phyloP scores from a whole-genome alignment of 2,888 invertebrate genomes.

The Coronaproctus castanopsis region DNA sequence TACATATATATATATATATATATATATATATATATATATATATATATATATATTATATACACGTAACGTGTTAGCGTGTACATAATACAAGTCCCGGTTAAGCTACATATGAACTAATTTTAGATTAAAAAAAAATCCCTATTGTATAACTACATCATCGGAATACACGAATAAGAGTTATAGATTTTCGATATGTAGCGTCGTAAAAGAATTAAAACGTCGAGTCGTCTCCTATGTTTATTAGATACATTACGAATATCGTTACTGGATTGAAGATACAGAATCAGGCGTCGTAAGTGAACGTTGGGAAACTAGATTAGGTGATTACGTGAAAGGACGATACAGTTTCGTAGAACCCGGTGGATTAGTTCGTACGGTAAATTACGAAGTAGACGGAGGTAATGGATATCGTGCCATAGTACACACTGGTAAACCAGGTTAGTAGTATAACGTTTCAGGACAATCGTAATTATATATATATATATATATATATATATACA shows the following conservation, averaged over 20 bases:
- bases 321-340: constrained; percentile 23
- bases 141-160: no score
- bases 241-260: constrained; percentile 23
- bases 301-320: constrained; percentile 23
- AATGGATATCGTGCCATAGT: constrained; percentile 23
- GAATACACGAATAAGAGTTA: no score
- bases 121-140: no score
- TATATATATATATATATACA: no score
- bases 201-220: no score
- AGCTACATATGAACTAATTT: no score
- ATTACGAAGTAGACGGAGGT: constrained; percentile 23
- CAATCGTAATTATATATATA: no score
- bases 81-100: no score
- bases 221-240: no score
- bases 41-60: not conserved
- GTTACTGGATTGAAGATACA: constrained; percentile 23
- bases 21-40: not conserved
- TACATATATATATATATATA: not conserved
- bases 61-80: no score
- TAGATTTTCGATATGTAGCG: no score
- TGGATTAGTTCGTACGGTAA: constrained; percentile 23
- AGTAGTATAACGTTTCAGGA: not conserved
- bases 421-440: constrained; percentile 21
- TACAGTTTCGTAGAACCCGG: constrained; percentile 24
- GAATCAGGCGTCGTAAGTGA: constrained; percentile 22